Percentiles rank a stretch among this genome's conserved stretches.
Evolutionary conservation across 1,140 invertebrate genomes (phyloP).

Genomic region (Euura lappo): DNA sequence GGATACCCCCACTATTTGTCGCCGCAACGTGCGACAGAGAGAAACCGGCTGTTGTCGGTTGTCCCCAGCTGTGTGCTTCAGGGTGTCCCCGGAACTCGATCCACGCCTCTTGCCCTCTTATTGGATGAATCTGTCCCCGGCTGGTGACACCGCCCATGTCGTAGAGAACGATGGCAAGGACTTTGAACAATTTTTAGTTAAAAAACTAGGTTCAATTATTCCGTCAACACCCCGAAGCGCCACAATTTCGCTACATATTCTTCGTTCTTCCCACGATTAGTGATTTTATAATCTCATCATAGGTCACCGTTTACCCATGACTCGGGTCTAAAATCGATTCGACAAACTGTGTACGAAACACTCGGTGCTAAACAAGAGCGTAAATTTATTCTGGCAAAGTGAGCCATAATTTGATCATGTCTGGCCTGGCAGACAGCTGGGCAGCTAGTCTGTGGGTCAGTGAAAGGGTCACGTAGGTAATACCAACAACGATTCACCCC

Average conservation of each 20-base stretch:
- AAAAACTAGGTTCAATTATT: too few relatives aligned
- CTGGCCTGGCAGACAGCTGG: conserved; percentile 39
- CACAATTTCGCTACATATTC: too few relatives aligned
- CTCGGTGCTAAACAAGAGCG: too few relatives aligned
- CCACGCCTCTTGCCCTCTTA: conserved; percentile 56
- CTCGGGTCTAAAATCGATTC: too few relatives aligned
- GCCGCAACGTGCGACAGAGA: conserved; percentile 20
- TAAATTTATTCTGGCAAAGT: too few relatives aligned
- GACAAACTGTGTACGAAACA: too few relatives aligned
- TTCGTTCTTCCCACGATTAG: too few relatives aligned
- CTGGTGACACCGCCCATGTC: conserved; percentile 55
- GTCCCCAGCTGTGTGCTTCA: conserved; percentile 34
- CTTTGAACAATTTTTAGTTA: too few relatives aligned
- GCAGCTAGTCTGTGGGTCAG: conserved; percentile 32
- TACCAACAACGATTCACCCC: not conserved
- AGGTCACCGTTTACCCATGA: too few relatives aligned
- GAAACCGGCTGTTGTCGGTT: conserved; percentile 14
- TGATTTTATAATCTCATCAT: too few relatives aligned
- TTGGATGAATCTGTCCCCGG: conserved; percentile 55
- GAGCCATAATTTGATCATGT: not conserved
- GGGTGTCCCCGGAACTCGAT: conserved; percentile 28
- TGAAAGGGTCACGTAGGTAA: not conserved
- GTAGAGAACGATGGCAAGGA: not conserved
- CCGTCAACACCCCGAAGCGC: too few relatives aligned
- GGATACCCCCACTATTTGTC: conserved; percentile 28